phyloP scores from a whole-genome alignment of 2,888 invertebrate species.

The Myopa testacea region DNA sequence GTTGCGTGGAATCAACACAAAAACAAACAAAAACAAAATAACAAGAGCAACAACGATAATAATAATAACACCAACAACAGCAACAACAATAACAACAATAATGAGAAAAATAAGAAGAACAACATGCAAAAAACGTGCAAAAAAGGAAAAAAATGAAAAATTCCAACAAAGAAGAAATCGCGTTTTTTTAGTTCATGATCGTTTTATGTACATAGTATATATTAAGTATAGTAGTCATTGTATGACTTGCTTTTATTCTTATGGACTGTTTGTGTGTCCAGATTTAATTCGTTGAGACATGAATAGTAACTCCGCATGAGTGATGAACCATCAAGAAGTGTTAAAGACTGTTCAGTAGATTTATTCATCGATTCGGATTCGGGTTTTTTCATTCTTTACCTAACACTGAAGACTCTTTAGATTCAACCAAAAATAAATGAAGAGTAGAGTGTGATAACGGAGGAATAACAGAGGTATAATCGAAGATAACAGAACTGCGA shows the following conservation, averaged over 20 bases:
- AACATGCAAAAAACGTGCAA: background rate
- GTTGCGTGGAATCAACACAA: constrained; percentile 32
- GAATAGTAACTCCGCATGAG: background rate
- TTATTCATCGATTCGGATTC: no score
- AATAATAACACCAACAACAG: no score
- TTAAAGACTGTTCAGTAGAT: no score
- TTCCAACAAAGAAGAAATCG: constrained; percentile 1
- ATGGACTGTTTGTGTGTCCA: background rate
- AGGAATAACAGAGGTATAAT: no score
- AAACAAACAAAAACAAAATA: constrained; percentile 26
- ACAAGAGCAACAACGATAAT: background rate
- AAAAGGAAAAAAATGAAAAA: background rate
- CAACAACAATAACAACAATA: no score
- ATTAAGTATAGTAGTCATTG: no score
- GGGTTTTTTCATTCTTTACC: no score
- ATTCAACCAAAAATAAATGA: no score
- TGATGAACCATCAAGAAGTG: no score
- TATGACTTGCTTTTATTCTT: constrained; percentile 11
- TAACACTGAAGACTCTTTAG: no score
- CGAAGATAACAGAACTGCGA: no score
- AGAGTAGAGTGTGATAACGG: no score
- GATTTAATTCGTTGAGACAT: background rate
- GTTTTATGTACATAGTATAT: background rate
- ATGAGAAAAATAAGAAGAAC: background rate
- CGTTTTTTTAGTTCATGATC: constrained; percentile 14